Conservation (phyloP, 2,888 invertebrate genomes). For the Pandemis cinnamomeana region DNA sequence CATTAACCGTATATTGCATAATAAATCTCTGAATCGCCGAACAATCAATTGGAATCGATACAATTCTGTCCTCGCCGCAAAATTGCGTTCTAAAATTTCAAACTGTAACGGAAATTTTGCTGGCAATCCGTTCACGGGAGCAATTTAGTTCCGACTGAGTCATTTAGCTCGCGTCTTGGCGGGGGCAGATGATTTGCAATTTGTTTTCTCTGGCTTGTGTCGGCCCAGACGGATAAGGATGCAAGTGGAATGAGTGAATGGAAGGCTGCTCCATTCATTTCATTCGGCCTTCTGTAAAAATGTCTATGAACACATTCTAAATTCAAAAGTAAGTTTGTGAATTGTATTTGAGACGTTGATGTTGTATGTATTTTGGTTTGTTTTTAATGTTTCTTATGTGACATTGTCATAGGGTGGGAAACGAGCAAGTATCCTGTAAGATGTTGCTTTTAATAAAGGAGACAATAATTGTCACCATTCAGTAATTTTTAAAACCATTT, state of each 20-base stretch:
- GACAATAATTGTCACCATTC: too few species aligned
- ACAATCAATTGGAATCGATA: constrained; percentile 59
- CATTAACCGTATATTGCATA: background rate
- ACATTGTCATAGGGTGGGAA: too few species aligned
- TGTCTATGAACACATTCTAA: too few species aligned
- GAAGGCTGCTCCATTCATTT: background rate
- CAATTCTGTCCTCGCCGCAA: constrained; percentile 65
- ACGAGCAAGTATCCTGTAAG: too few species aligned
- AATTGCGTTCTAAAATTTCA: constrained; percentile 65
- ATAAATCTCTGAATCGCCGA: constrained; percentile 13
- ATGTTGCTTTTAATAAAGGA: too few species aligned
- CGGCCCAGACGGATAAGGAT: constrained; percentile 43
- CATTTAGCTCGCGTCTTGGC: constrained; percentile 74
- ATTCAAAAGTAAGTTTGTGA: too few species aligned
- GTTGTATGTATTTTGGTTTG: too few species aligned
- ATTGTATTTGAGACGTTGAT: too few species aligned
- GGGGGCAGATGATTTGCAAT: constrained; percentile 82
- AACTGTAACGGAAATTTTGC: constrained; percentile 80
- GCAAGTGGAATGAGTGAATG: constrained; percentile 46
- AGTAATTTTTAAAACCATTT: too few species aligned
- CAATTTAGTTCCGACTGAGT: constrained; percentile 82
- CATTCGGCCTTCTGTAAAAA: background rate
- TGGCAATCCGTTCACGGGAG: constrained; percentile 67
- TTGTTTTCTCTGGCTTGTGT: constrained; percentile 77
- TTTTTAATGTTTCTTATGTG: too few species aligned